Conservation (phyloP, 2,888 invertebrate species). For the Mimachlamys varia region DNA sequence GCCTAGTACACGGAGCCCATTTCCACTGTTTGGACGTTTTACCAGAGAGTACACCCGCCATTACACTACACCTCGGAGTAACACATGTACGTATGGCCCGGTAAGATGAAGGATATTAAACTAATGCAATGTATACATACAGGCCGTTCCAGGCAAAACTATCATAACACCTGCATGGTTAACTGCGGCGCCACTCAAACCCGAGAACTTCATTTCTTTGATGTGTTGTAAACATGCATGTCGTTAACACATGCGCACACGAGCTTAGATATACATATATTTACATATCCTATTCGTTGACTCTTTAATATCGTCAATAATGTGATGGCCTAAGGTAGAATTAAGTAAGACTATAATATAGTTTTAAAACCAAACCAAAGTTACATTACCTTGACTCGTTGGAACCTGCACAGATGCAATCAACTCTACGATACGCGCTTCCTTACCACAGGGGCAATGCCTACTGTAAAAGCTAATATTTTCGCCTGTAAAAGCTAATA, state of each 20-base stretch:
- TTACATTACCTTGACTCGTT: no score
- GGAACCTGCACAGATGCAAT: no score
- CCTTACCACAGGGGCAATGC: no score
- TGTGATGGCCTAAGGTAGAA: background rate
- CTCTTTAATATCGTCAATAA: background rate
- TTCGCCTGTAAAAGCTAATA: no score
- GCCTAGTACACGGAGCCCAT: background rate
- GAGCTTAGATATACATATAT: background rate
- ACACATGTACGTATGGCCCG: background rate
- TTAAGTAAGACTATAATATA: no score
- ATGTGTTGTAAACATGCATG: background rate
- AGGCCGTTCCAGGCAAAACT: background rate
- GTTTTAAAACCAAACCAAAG: no score
- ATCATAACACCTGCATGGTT: background rate
- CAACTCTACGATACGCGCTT: no score
- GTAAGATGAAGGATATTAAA: background rate
- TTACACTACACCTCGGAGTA: background rate
- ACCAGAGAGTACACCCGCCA: background rate
- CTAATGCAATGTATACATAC: background rate
- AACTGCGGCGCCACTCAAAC: slow-evolving; percentile 1
- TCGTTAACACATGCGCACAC: background rate
- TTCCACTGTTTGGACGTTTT: background rate
- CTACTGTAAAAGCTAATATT: no score
- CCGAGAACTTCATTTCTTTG: background rate
- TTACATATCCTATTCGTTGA: background rate